Conservation (phyloP, 2,797 vertebrate genomes). For the Darevskia nairensis region DNA sequence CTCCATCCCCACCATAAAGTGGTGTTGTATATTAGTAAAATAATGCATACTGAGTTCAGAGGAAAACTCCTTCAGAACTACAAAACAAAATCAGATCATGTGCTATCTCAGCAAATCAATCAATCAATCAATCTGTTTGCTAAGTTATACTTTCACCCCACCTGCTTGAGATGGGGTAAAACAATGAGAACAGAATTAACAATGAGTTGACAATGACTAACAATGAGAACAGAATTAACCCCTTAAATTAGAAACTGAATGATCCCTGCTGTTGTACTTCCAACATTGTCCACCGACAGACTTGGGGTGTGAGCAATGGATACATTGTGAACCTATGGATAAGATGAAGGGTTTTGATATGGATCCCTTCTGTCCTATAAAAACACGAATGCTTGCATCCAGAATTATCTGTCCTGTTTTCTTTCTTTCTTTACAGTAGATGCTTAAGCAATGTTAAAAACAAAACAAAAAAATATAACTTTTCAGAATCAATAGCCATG, state of each 20-base stretch:
- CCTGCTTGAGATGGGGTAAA: too few relatives aligned
- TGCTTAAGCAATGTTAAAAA: constrained; percentile 51
- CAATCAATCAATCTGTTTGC: too few relatives aligned
- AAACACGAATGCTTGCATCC: not conserved
- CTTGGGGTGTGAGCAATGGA: not conserved
- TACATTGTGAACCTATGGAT: not conserved
- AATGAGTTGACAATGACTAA: too few relatives aligned
- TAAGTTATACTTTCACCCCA: too few relatives aligned
- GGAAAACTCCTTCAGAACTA: too few relatives aligned
- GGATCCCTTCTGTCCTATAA: not conserved
- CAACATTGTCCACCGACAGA: not conserved
- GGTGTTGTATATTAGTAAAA: not conserved
- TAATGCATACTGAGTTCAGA: too few relatives aligned
- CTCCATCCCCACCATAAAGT: not conserved
- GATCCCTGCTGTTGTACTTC: too few relatives aligned
- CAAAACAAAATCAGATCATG: not conserved
- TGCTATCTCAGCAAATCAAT: too few relatives aligned
- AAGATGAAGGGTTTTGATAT: not conserved
- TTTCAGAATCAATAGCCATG: constrained; percentile 36
- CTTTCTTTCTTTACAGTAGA: not conserved
- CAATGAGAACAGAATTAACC: too few relatives aligned
- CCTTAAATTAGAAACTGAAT: too few relatives aligned
- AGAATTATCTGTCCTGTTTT: not conserved
- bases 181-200: too few relatives aligned
- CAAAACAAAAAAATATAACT: constrained; percentile 37